phyloP scores from a whole-genome alignment of 2,888 invertebrate species.

The Latrodectus hesperus region DNA sequence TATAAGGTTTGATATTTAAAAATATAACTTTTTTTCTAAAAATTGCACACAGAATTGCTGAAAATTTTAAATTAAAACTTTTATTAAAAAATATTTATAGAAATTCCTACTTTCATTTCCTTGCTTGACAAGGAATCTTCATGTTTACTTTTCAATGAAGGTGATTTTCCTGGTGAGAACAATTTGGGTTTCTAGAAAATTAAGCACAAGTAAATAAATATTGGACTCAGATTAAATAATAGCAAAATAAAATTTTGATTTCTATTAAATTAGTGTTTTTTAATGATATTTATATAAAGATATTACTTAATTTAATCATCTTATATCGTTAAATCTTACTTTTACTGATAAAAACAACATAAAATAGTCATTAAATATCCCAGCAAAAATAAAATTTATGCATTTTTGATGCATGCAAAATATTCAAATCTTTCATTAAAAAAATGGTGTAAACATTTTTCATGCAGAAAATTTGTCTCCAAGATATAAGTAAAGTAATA shows the following conservation, averaged over 20 bases:
- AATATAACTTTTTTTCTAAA: too few relatives aligned
- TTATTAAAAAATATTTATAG: neutral
- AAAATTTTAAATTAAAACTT: too few relatives aligned
- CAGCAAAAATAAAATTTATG: neutral
- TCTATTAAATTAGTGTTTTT: too few relatives aligned
- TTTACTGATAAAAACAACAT: too few relatives aligned
- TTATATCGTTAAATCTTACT: too few relatives aligned
- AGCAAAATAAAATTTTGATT: neutral
- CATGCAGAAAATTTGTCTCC: neutral
- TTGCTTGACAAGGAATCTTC: slow-evolving; percentile 19
- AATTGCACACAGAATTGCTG: too few relatives aligned
- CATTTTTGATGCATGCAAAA: neutral
- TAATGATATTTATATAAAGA: too few relatives aligned
- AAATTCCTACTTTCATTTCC: slow-evolving; percentile 2
- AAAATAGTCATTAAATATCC: slow-evolving; percentile 2
- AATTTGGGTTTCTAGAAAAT: slow-evolving; percentile 16
- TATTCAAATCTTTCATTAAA: neutral
- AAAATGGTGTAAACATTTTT: neutral
- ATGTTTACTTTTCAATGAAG: slow-evolving; percentile 32
- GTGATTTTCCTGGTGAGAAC: slow-evolving; percentile 45
- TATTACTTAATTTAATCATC: too few relatives aligned
- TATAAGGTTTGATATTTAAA: neutral
- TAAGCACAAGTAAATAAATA: neutral
- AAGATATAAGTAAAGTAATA: neutral
- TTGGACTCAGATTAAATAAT: neutral